A percentile compares a stretch with the other conserved stretches of the same genome.
Evolutionary conservation across 2,797 vertebrate genomes (phyloP).

Genomic region (Eulemur rubriventer): DNA sequence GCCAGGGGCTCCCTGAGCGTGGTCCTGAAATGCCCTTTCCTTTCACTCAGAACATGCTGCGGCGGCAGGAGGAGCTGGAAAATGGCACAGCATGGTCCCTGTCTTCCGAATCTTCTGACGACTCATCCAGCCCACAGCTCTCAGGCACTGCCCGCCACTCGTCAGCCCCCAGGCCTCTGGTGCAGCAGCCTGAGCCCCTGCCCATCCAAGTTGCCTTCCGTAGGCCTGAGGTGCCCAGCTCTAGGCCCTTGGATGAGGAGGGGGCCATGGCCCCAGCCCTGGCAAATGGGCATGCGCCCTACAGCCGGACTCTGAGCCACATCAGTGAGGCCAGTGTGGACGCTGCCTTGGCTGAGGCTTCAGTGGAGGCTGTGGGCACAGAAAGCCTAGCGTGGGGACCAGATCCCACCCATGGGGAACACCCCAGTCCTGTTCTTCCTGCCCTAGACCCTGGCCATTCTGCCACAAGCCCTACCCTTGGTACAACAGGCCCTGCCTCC

Average conservation of each 20-base stretch:
- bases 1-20: neutral
- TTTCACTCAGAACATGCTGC: constrained; percentile 92
- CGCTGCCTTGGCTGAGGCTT: constrained; percentile 79
- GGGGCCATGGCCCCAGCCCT: constrained; percentile 65
- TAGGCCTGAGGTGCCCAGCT: constrained; percentile 85
- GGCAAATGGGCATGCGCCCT: constrained; percentile 88
- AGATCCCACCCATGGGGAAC: constrained; percentile 23
- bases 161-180: constrained; percentile 87
- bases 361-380: constrained; percentile 3
- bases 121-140: constrained; percentile 95
- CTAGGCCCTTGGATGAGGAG: constrained; percentile 81
- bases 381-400: neutral
- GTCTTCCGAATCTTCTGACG: constrained; percentile 96
- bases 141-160: constrained; percentile 87
- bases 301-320: constrained; percentile 94
- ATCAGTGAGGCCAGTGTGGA: constrained; percentile 95
- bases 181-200: constrained; percentile 87
- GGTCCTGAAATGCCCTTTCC: neutral
- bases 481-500: neutral
- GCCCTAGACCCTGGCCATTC: neutral
- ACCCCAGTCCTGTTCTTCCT: neutral
- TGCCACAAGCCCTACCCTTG: neutral
- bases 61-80: constrained; percentile 93
- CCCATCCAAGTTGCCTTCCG: constrained; percentile 91
- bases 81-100: constrained; percentile 96